Base-by-base conservation (phyloP, 2,113 vertebrate genomes). In the Grantiella picta region DNA sequence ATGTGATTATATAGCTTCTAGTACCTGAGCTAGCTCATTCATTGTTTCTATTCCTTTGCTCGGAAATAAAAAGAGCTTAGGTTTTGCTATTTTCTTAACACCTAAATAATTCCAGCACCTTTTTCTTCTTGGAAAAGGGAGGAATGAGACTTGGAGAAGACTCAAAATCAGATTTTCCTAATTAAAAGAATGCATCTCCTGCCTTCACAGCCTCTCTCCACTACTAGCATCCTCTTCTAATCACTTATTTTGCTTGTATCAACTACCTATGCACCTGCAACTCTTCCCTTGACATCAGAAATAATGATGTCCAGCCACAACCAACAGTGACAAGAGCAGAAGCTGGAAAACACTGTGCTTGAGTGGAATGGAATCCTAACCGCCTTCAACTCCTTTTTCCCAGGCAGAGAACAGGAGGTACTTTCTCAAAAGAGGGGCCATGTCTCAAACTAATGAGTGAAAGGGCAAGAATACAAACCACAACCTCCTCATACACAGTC, bases 1-100 rank as follows among this genome's bases (percentile, higher is more conserved):
- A 96, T 73, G 71, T 86, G 82, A 94, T 95, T 95, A 92, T 44
- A 90, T 16, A 59, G 89, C 68, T 94, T 86, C 89, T 89, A 81
- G 86, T 89, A 96, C 91, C 92, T 86, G 56, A 86, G 47, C 29
- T 83, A 81, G 47, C 72, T 78, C 82, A 84, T 92, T 90, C 76
- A 66, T 89, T 0, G 25, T 70, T 88, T 77, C 86, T 63, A 36
- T 69, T 70, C 35, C 35, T 80, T 50, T 73, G 35, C 71, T 88
- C 35, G 47, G 22, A 82, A 92, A 95, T 76, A 78, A 75, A 88
- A 50, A 77, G 15, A 42, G 29, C 63, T 79, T 35, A 20, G n/a
- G 4, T 92, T 92, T 85, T 89, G 54, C n/a, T 69, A 44, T 76
- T 94, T 92, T 42, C 66, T 64, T 78, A 75, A 81, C 12, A 73